Evolutionary conservation across 2,113 vertebrate genomes (phyloP).

Genomic region (Triplophysa siluroides): DNA sequence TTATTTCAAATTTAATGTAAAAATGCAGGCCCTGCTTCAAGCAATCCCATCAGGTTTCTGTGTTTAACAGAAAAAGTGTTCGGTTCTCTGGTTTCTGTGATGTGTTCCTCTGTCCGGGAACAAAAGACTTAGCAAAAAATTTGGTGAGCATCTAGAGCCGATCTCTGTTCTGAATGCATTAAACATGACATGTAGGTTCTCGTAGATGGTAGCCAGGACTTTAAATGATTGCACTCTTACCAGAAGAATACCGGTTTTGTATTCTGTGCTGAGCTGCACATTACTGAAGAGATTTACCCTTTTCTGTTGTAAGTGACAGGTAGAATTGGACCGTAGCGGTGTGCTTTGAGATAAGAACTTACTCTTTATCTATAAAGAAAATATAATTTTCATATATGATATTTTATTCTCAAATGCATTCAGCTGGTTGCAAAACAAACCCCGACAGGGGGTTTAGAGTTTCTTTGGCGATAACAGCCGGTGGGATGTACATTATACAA

Average conservation of each 20-base stretch:
- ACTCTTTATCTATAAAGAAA: too few relatives aligned
- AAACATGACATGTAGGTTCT: slow-evolving; percentile 25
- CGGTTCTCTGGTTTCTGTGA: neutral
- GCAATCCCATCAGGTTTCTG: slow-evolving; percentile 11
- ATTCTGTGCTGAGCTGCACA: slow-evolving; percentile 1
- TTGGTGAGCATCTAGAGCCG: neutral
- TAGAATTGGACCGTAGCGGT: neutral
- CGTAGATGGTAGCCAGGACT: neutral
- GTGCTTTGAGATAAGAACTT: neutral
- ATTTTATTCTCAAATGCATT: too few relatives aligned
- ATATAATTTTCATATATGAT: too few relatives aligned
- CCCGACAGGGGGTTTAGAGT: too few relatives aligned
- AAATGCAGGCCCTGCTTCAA: neutral
- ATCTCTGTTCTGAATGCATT: slow-evolving; percentile 16
- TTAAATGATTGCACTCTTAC: neutral
- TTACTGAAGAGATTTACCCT: slow-evolving; percentile 1
- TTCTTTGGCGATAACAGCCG: too few relatives aligned
- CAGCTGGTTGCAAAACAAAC: too few relatives aligned
- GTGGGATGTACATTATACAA: too few relatives aligned
- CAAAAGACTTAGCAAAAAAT: slow-evolving; percentile 13
- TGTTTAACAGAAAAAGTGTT: slow-evolving; percentile 1
- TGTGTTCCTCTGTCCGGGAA: neutral
- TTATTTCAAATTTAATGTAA: neutral
- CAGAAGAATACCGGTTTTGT: neutral
- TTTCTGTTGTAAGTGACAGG: slow-evolving; percentile 3